These are phyloP conservation scores for Tyto alba DNA, from an alignment of 2,113 vertebrate species.

Conservation along the genomic window DNA sequence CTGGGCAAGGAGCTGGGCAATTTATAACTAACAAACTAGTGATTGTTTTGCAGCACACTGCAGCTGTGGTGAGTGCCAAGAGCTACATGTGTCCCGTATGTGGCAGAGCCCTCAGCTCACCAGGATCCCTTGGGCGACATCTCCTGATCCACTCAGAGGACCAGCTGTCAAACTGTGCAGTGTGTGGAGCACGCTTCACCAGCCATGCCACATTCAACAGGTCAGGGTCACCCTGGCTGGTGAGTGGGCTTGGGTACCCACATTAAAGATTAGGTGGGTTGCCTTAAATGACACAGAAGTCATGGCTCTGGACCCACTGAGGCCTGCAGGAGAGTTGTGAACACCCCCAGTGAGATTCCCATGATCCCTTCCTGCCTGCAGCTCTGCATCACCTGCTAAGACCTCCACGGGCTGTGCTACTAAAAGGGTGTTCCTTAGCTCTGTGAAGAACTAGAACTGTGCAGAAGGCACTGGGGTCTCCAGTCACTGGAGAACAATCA, in stretches of 20 bases:
- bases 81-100: conserved; percentile 95
- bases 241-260: not conserved
- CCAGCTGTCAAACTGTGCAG: conserved; percentile 95
- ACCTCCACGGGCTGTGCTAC: not conserved
- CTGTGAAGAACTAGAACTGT: not conserved
- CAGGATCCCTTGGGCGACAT: conserved; percentile 92
- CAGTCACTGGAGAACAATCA: not conserved
- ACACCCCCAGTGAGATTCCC: not conserved
- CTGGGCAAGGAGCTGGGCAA: not conserved
- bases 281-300: not conserved
- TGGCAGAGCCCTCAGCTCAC: conserved; percentile 93
- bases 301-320: not conserved
- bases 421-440: not conserved
- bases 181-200: conserved; percentile 92
- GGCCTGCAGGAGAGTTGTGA: not conserved
- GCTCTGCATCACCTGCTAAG: not conserved
- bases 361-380: not conserved
- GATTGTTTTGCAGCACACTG: conserved; percentile 84
- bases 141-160: conserved; percentile 96
- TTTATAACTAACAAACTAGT: not conserved
- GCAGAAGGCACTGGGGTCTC: not conserved
- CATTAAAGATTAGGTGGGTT: not conserved
- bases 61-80: conserved; percentile 88
- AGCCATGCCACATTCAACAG: conserved; percentile 95
- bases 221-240: conserved; percentile 67